phyloP scores from a whole-genome alignment of 2,888 invertebrate genomes.

The Sinotaia quadrata region DNA sequence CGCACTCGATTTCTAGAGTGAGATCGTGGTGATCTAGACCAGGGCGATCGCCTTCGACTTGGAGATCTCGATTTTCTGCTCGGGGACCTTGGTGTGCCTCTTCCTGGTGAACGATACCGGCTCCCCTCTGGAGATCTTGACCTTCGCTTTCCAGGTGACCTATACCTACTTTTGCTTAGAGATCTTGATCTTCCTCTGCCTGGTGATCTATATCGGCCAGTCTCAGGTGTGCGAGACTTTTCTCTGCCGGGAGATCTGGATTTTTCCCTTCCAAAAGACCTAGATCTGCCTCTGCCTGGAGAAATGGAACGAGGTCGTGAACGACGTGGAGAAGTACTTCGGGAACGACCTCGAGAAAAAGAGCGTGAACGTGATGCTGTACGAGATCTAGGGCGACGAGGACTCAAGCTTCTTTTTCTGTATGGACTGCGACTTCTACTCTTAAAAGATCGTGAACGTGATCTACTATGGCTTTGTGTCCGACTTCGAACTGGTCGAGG shows the following conservation, averaged over 20 bases:
- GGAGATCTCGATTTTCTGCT: conserved; percentile 15
- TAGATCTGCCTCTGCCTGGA: conserved; percentile 31
- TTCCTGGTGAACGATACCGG: conserved; percentile 15
- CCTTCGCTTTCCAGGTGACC: conserved; percentile 38
- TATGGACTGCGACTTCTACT: no score
- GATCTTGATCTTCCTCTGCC: conserved; percentile 30
- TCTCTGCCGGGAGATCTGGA: conserved; percentile 39
- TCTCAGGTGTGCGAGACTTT: conserved; percentile 31
- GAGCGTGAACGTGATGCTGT: conserved; percentile 33
- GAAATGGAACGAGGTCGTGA: conserved; percentile 40
- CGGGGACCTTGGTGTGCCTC: conserved; percentile 37
- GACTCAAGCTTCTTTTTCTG: conserved; percentile 20
- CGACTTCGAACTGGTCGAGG: conserved; percentile 15
- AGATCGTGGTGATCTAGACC: conserved; percentile 15
- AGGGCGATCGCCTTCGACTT: conserved; percentile 5
- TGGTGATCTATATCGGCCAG: conserved; percentile 34
- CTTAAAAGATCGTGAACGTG: conserved; percentile 17
- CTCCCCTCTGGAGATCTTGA: conserved; percentile 31
- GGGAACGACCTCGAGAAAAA: conserved; percentile 20
- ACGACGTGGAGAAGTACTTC: conserved; percentile 20
- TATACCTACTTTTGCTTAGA: conserved; percentile 36
- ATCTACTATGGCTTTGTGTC: neutral
- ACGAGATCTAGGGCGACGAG: conserved; percentile 20
- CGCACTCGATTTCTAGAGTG: conserved; percentile 15
- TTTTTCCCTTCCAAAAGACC: conserved; percentile 31